Evolutionary conservation across 2,888 invertebrate species (phyloP).

Genomic region (Gerris lacustris): DNA sequence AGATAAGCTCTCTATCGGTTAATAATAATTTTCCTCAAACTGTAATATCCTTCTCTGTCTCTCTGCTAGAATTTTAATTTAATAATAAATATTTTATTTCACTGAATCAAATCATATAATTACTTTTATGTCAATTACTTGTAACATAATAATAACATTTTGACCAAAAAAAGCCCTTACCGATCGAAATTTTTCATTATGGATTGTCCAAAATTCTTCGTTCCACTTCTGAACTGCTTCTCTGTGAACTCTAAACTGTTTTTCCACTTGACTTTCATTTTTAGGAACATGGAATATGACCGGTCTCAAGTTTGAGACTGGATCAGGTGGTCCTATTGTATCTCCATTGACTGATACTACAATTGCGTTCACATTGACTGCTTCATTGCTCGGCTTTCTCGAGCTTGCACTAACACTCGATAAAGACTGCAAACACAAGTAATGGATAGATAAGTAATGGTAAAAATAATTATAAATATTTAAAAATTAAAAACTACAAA

Average conservation of each 20-base stretch:
- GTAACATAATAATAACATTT: too few relatives aligned
- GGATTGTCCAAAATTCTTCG: conserved; percentile 67
- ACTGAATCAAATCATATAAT: too few relatives aligned
- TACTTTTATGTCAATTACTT: too few relatives aligned
- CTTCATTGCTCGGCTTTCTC: background rate
- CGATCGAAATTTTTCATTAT: conserved; percentile 63
- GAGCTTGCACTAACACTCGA: background rate
- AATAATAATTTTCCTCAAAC: too few relatives aligned
- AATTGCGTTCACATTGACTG: background rate
- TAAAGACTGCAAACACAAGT: background rate
- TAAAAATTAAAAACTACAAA: too few relatives aligned
- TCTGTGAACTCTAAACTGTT: conserved; percentile 49
- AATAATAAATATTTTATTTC: too few relatives aligned
- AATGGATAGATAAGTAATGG: background rate
- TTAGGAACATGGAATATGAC: conserved; percentile 51
- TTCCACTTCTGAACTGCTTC: conserved; percentile 69
- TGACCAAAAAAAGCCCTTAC: conserved; percentile 36
- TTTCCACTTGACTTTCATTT: conserved; percentile 55
- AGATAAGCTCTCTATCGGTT: too few relatives aligned
- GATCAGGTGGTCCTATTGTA: conserved; percentile 68
- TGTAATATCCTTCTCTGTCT: too few relatives aligned
- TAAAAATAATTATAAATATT: too few relatives aligned
- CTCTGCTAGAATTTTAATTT: too few relatives aligned
- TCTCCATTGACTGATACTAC: conserved; percentile 36
- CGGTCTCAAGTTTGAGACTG: conserved; percentile 63